A percentile compares a stretch with the other conserved stretches of the same genome.
These are phyloP conservation scores for Leptopilina syphax DNA, from an alignment of 2,888 invertebrate species.

Conservation along the genomic window DNA sequence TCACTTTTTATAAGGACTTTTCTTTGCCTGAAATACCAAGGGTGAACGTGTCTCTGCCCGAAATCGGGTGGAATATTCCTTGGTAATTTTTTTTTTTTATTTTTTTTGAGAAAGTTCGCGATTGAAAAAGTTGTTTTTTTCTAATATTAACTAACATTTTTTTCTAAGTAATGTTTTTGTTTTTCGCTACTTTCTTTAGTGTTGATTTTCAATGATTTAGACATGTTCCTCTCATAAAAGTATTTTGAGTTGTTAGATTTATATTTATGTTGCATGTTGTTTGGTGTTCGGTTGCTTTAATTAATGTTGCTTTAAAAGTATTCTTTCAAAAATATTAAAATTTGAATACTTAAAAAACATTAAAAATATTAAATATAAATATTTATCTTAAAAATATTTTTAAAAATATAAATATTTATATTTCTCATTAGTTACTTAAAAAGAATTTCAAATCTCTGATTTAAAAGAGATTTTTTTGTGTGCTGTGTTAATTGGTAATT, in stretches of 20 bases:
- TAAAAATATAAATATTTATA: too few species aligned
- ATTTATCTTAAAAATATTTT: too few species aligned
- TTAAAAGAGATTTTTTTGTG: too few species aligned
- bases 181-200: conserved; percentile 42
- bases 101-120: conserved; percentile 21
- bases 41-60: conserved; percentile 69
- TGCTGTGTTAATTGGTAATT: too few species aligned
- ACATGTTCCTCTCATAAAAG: conserved; percentile 5
- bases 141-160: conserved; percentile 47
- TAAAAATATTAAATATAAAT: too few species aligned
- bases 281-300: conserved; percentile 34
- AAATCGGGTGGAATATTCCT: conserved; percentile 67
- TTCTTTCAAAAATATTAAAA: background rate
- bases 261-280: conserved; percentile 18
- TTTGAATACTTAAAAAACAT: background rate
- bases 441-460: too few species aligned
- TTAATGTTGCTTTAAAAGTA: conserved; percentile 23
- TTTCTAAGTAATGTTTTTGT: conserved; percentile 43
- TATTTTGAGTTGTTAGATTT: conserved; percentile 39
- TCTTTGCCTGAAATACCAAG: conserved; percentile 62
- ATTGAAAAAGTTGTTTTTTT: conserved; percentile 34
- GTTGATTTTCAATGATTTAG: background rate
- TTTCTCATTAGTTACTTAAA: too few species aligned
- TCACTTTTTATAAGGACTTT: conserved; percentile 66
- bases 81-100: conserved; percentile 54